Evolutionary conservation across 92 coral and sea anemone species (phyloP).

Genomic region (Micromussa lordhowensis): DNA sequence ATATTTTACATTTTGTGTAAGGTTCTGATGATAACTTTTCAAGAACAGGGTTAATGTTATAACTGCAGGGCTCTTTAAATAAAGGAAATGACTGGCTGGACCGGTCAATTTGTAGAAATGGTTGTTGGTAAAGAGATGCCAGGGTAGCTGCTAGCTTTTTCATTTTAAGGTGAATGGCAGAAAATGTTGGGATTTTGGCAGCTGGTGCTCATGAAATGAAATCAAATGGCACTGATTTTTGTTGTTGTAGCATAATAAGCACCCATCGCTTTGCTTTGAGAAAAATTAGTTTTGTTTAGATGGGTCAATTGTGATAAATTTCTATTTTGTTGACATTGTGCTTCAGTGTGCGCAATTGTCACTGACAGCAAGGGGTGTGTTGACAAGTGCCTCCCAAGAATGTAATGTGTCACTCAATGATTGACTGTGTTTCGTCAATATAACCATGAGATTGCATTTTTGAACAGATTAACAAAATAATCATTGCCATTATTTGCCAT

Average conservation of each 20-base stretch:
- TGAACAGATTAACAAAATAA: too few relatives aligned
- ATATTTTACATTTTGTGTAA: background rate
- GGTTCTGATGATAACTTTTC: background rate
- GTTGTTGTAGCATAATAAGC: background rate
- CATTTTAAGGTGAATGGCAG: background rate
- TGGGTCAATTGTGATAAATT: background rate
- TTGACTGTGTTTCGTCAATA: too few relatives aligned
- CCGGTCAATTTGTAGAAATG: background rate
- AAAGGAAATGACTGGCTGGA: conserved; percentile 3
- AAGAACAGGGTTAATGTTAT: background rate
- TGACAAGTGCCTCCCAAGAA: too few relatives aligned
- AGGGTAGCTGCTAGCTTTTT: background rate
- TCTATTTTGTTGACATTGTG: background rate
- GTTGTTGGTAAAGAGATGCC: background rate
- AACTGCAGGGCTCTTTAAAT: background rate
- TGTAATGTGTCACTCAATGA: too few relatives aligned
- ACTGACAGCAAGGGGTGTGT: background rate
- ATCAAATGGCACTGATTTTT: background rate
- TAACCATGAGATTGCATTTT: too few relatives aligned
- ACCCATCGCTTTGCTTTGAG: background rate
- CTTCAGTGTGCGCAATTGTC: background rate
- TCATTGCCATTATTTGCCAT: too few relatives aligned
- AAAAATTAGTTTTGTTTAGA: background rate
- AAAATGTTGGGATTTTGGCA: background rate
- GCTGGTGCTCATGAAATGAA: background rate